phyloP scores from a whole-genome alignment of 2,797 vertebrate genomes.

The Enteromius trimaculatus region DNA sequence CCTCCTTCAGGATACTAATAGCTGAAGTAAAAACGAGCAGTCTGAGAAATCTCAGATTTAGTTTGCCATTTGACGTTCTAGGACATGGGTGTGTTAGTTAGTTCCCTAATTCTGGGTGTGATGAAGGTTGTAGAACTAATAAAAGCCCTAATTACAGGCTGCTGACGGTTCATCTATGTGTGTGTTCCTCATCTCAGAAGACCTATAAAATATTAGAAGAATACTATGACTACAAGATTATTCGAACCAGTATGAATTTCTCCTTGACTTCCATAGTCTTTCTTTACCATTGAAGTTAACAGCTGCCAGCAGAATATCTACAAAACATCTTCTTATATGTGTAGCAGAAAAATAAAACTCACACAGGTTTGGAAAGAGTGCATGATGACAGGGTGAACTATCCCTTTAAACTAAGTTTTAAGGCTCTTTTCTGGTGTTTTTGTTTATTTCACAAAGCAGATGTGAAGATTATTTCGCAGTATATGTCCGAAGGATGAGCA shows the following conservation, averaged over 20 bases:
- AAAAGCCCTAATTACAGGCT: constrained; percentile 17
- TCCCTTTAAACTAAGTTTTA: background rate
- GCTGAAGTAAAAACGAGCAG: background rate
- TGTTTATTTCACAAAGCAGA: background rate
- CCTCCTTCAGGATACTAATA: background rate
- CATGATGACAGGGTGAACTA: background rate
- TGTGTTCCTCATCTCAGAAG: background rate
- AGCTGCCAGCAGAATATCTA: background rate
- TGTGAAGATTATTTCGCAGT: background rate
- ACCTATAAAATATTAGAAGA: background rate
- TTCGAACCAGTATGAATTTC: background rate
- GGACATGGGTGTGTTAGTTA: background rate
- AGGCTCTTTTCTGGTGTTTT: background rate
- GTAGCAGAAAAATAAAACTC: background rate
- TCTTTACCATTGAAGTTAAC: background rate
- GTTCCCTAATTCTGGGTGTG: constrained; percentile 15
- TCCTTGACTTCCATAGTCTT: background rate
- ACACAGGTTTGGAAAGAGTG: background rate
- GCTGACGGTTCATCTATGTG: background rate
- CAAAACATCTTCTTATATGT: background rate
- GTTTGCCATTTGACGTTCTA: background rate
- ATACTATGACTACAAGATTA: too few relatives aligned
- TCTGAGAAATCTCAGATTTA: background rate
- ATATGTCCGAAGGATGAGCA: background rate
- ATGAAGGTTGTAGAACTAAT: constrained; percentile 7